phyloP scores from a whole-genome alignment of 2,797 vertebrate species.

The Sitta carolinensis region DNA sequence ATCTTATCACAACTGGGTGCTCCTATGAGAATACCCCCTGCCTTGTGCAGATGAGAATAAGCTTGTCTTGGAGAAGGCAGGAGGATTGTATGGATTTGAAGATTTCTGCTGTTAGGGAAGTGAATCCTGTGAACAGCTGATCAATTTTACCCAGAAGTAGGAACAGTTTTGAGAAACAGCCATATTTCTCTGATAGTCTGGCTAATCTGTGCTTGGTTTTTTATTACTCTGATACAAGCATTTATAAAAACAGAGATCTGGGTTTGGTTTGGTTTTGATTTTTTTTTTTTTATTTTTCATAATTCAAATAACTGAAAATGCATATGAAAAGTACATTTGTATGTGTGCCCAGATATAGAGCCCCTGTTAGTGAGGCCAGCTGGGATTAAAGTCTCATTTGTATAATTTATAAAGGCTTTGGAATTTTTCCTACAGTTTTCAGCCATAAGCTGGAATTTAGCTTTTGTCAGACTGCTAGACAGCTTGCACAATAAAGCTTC shows the following conservation, averaged over 20 bases:
- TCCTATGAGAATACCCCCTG: neutral
- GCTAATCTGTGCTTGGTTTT: neutral
- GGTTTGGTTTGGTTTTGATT: neutral
- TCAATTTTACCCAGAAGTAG: neutral
- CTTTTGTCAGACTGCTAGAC: conserved; percentile 24
- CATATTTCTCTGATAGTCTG: conserved; percentile 1
- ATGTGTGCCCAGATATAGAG: conserved; percentile 13
- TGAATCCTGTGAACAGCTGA: neutral
- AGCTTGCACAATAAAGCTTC: conserved; percentile 49
- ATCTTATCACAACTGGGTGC: neutral
- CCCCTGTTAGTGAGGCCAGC: neutral
- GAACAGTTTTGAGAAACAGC: neutral
- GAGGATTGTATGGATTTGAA: neutral
- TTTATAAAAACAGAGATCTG: neutral
- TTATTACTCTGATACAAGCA: neutral
- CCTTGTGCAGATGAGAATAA: neutral
- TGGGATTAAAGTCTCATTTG: conserved; percentile 61
- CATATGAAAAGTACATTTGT: conserved; percentile 15
- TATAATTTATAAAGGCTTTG: conserved; percentile 60
- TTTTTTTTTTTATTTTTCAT: neutral
- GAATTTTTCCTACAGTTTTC: conserved; percentile 31
- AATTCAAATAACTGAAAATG: conserved; percentile 30
- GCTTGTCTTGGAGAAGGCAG: neutral
- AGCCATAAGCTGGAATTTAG: conserved; percentile 28
- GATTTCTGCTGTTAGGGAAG: neutral